Conservation (phyloP, 1,140 invertebrate genomes). For the Acyrthosiphon pisum region DNA sequence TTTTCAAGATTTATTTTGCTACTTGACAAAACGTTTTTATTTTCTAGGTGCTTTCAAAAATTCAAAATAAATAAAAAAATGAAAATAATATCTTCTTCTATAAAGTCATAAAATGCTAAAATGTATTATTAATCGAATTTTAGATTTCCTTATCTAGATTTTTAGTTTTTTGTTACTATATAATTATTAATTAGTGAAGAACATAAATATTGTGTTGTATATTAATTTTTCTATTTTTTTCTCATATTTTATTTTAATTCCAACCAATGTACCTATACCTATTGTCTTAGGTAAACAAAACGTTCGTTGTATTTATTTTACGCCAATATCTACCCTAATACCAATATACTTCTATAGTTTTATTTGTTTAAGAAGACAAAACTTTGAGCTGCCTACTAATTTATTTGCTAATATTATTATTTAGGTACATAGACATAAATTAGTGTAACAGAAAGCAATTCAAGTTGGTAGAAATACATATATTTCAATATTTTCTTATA, state of each 20-base stretch:
- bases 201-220: neutral
- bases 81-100: too few species aligned
- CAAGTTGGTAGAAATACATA: neutral
- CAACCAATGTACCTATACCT: too few species aligned
- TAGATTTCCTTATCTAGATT: neutral
- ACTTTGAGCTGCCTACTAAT: neutral
- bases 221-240: neutral
- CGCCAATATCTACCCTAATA: neutral
- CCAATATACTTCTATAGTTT: too few species aligned
- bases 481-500: neutral
- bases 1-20: neutral
- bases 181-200: neutral
- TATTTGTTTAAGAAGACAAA: neutral
- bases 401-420: neutral
- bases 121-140: too few species aligned
- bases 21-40: neutral
- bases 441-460: neutral
- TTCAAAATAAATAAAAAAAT: neutral
- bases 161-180: neutral
- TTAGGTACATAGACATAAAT: neutral
- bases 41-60: neutral
- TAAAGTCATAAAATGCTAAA: too few species aligned
- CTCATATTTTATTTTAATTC: too few species aligned
- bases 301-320: neutral
- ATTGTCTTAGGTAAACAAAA: neutral